Base-by-base conservation (phyloP, 1,140 invertebrate genomes). In the Conus ventricosus region DNA sequence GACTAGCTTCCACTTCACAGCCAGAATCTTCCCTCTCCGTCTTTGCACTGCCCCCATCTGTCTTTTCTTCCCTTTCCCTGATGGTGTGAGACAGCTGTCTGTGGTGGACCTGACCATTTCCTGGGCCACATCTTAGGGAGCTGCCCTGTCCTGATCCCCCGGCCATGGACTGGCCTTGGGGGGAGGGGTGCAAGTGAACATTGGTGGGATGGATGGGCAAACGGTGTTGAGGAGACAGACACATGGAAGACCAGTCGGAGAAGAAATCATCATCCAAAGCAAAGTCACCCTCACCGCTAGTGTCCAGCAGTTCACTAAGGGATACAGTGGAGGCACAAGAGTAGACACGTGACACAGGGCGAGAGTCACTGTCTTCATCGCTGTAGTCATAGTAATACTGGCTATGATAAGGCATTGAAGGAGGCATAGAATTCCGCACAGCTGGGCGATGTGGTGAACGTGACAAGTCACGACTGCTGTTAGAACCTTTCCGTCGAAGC, bases 381-480 rank as follows among this genome's bases (percentile, higher is more conserved):
- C 92, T 94, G 89, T 93, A 94, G 63, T 94, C 93, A 88, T 94
- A 93, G 87, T 93, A 94, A 87, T 94, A 94, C 88, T 93, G 91
- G 80, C 90, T 90, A 57, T 89, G 90, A 27, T 84, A 86, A 11
- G 91, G 88, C 63, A 90, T 51, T 4, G 87, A 87, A 67, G 87
- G 85, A 82, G 88, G 76, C 63, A 87, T 60, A 51, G 84, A 85
- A 25, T 88, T 81, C n/a, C 82, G 51, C n/a, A 63, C n/a, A 60
- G 81, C 10, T 39, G 75, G n/a, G 15, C 78, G 55, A 63, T 39
- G 39, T 25, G 81, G 81, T 13, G 51, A 54, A 6, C 53, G 51
- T 27, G 81, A 54, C 4, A 20, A 60, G 60, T 75, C 84, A 63
- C 83, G 55, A 39, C 57, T 63, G 25, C 55, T 67, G 55, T 23